A percentile compares a stretch with the other conserved stretches of the same genome.
phyloP scores from a whole-genome alignment of 2,797 vertebrate species.

The Hypotaenidia okinawae region DNA sequence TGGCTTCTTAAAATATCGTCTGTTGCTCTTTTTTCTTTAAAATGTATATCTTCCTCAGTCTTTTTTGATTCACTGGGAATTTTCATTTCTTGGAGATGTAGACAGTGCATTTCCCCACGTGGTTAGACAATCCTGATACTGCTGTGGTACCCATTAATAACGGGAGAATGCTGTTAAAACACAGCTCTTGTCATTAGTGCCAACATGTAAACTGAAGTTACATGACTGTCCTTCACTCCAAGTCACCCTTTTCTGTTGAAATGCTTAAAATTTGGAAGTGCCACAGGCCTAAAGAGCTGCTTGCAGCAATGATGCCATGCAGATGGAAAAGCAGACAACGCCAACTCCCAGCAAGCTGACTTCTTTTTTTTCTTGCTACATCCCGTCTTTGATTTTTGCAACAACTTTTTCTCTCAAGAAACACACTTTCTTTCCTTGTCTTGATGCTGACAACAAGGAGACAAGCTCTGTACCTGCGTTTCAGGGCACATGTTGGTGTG shows the following conservation, averaged over 20 bases:
- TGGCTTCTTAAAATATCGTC: not conserved
- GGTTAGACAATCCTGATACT: not conserved
- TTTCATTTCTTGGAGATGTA: not conserved
- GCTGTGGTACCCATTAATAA: not conserved
- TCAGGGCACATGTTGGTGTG: not conserved
- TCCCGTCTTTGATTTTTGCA: not conserved
- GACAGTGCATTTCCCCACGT: not conserved
- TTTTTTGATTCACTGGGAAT: fast-evolving
- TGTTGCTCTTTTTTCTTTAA: not conserved
- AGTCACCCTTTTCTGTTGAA: not conserved
- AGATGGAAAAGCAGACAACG: not conserved
- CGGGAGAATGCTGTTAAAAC: not conserved
- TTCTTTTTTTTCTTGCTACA: not conserved
- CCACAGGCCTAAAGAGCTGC: not conserved
- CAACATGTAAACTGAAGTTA: not conserved
- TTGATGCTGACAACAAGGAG: not conserved
- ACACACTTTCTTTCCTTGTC: not conserved
- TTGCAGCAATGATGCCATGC: not conserved
- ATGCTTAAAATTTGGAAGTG: not conserved
- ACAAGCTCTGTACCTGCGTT: not conserved
- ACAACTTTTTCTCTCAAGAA: not conserved
- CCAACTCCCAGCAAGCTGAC: not conserved
- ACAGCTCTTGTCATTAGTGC: not conserved
- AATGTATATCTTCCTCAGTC: not conserved
- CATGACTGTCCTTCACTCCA: not conserved